A percentile compares a stretch with the other conserved stretches of the same genome.
These are phyloP conservation scores for Cairina moschata DNA, from an alignment of 2,113 vertebrate species.

Conservation along the genomic window DNA sequence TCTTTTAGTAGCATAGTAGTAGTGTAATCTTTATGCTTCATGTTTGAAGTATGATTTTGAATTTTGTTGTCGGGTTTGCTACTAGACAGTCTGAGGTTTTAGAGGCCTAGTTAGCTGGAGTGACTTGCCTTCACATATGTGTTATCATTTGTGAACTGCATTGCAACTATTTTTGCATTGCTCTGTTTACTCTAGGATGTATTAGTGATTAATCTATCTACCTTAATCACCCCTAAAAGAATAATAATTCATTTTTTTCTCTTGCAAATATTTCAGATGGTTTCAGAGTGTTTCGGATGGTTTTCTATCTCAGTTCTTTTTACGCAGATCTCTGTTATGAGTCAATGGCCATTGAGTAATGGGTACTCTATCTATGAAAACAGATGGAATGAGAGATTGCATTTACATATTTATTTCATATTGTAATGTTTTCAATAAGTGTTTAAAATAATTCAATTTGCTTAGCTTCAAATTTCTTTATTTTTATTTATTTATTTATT, in stretches of 20 bases:
- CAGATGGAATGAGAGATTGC: background rate
- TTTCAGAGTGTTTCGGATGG: background rate
- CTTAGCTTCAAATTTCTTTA: background rate
- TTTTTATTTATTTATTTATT: background rate
- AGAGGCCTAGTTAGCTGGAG: background rate
- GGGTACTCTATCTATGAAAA: background rate
- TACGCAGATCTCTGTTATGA: background rate
- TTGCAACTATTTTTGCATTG: background rate
- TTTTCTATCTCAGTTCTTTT: background rate
- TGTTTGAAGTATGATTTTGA: background rate
- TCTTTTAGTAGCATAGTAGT: background rate
- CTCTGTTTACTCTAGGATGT: background rate
- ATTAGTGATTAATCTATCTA: background rate
- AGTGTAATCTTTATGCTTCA: background rate
- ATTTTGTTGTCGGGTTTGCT: background rate
- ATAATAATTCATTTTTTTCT: background rate
- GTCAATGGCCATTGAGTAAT: background rate
- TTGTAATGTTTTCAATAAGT: background rate
- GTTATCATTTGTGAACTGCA: background rate
- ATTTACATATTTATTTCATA: background rate
- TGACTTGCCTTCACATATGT: rapidly evolving
- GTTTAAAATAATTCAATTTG: background rate
- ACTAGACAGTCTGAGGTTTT: background rate
- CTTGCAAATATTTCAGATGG: background rate
- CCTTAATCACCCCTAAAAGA: background rate